Base-by-base conservation (phyloP, 1,140 invertebrate genomes). In the Heterodera carotae region DNA sequence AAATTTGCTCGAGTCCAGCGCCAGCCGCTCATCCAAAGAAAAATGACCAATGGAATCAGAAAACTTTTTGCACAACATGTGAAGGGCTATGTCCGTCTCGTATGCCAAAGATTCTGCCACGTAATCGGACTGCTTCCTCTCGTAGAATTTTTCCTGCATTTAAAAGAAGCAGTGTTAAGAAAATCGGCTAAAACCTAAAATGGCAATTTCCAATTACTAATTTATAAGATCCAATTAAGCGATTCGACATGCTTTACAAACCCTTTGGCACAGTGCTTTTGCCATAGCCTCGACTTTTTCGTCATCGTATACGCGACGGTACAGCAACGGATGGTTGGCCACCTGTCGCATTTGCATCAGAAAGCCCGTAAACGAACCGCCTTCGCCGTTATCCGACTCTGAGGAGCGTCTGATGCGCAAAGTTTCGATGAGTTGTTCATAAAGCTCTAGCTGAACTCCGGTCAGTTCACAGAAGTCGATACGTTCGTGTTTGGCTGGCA, bases 31-130 rank as follows among this genome's bases (percentile, higher is more conserved):
- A 36, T 87, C 83, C 29, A 91, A 77, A 5, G 81, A 79, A 82
- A 89, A 71, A 84, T 76, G 71, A 22, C 68, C 53, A 31, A 79
- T 81, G 29, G 75, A 70, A 22, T 66, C 25, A 62, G 27, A 29
- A 79, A 74, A 92, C 25, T 89, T 88, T 74, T 90, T 89, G 60
- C 93, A 92, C 22, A 95, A 88, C 79, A 92, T 91, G 88, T 94
- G 92, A 73, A 97, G 92, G 85, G 96, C 93, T 89, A 94, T 97
- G 89, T 98, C 96, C 0, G 93, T 94, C 90, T 93, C 91, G 82
- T 92, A 92, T 27, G 91, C 88, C 84, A 98, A 90, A 87, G 97
- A 95, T 84, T 97, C 94, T 64, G 92, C 92, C 71, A 95, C 92
- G 78, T 94, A 92, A 39, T 94, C 90, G 36, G 91, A 89, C 86